phyloP scores from a whole-genome alignment of 2,113 vertebrate genomes.

The Tautogolabrus adspersus region DNA sequence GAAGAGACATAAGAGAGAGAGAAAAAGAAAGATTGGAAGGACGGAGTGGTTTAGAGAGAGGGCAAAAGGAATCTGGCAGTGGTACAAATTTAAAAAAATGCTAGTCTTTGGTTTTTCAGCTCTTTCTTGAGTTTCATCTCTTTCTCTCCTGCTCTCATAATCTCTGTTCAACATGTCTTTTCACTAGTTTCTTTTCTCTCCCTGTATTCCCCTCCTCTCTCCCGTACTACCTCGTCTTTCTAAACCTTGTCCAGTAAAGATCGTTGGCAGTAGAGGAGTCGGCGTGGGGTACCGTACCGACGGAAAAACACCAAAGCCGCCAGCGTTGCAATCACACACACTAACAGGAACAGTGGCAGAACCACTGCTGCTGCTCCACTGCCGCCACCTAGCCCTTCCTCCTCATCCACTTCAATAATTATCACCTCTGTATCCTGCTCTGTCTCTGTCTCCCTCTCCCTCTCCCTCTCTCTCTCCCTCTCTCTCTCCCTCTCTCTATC shows the following conservation, averaged over 20 bases:
- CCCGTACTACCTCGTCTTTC: conserved; percentile 35
- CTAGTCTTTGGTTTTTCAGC: conserved; percentile 50
- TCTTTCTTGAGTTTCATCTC: conserved; percentile 50
- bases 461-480: conserved; percentile 39
- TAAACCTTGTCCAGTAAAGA: conserved; percentile 94
- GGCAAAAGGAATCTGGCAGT: conserved; percentile 73
- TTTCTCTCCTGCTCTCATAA: conserved; percentile 31
- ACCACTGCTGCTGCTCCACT: conserved; percentile 80
- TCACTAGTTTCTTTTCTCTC: conserved; percentile 17
- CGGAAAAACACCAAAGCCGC: conserved; percentile 88
- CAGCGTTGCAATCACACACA: conserved; percentile 86
- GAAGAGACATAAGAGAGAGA: conserved; percentile 41
- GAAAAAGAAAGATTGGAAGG: conserved; percentile 37
- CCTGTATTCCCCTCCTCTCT: conserved; percentile 25
- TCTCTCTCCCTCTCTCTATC: conserved; percentile 57
- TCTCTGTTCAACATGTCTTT: conserved; percentile 22
- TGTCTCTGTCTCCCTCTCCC: conserved; percentile 32
- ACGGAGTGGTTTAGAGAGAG: conserved; percentile 61
- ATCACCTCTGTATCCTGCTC: conserved; percentile 85
- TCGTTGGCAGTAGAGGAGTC: conserved; percentile 91
- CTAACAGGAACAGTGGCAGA: conserved; percentile 87
- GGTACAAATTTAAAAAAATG: conserved; percentile 63
- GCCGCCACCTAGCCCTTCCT: conserved; percentile 58
- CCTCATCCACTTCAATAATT: conserved; percentile 84
- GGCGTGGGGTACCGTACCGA: conserved; percentile 89